A percentile compares a stretch with the other conserved stretches of the same genome.
Evolutionary conservation across 2,113 vertebrate species (phyloP).

Genomic region (Zosterops japonicus): DNA sequence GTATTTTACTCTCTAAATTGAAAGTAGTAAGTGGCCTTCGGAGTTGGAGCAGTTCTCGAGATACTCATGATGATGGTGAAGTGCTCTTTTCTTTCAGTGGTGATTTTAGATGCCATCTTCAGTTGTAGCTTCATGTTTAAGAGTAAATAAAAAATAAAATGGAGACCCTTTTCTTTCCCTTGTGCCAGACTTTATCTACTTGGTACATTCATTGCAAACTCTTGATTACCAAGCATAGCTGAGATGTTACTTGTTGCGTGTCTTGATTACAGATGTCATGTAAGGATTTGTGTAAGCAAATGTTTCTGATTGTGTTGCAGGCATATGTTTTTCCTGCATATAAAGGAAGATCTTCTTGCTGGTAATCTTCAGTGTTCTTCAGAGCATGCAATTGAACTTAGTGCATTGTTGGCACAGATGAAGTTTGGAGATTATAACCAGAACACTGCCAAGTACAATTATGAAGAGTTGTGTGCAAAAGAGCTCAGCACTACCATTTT

Average conservation of each 20-base stretch:
- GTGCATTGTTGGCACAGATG: constrained; percentile 90
- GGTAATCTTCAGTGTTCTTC: constrained; percentile 90
- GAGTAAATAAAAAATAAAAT: not conserved
- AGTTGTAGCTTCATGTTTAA: not conserved
- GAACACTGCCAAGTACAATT: constrained; percentile 95
- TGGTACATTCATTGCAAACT: not conserved
- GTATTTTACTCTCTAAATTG: not conserved
- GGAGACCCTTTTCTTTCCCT: not conserved
- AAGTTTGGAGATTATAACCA: constrained; percentile 97
- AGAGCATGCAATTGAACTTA: constrained; percentile 90
- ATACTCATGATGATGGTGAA: not conserved
- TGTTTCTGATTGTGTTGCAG: constrained; percentile 69
- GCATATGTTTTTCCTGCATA: constrained; percentile 93
- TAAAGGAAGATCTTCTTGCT: constrained; percentile 92
- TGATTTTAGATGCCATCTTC: not conserved
- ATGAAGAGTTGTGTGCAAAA: constrained; percentile 86
- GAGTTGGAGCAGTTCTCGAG: not conserved
- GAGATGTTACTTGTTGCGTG: not conserved
- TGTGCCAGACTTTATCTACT: not conserved
- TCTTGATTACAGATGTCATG: not conserved
- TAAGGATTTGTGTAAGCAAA: not conserved
- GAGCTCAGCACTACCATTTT: constrained; percentile 79
- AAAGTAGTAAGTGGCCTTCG: not conserved
- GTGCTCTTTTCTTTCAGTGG: not conserved
- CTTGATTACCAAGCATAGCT: not conserved